These are phyloP conservation scores for Tyrophagus putrescentiae DNA, from an alignment of 1,140 invertebrate genomes.

Conservation along the genomic window DNA sequence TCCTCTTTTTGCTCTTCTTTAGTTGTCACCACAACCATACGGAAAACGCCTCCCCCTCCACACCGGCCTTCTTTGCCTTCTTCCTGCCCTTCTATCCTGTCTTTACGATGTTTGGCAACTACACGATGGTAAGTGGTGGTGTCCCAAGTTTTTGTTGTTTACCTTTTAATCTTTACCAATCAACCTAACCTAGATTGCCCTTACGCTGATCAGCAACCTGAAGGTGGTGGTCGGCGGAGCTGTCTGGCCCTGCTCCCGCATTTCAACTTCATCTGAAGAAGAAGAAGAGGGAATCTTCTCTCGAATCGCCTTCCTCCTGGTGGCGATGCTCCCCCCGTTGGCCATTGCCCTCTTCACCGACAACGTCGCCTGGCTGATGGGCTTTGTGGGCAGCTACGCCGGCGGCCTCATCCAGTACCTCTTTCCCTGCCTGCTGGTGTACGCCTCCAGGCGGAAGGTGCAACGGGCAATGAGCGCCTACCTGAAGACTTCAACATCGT, in stretches of 20 bases:
- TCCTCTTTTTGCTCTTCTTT: not conserved
- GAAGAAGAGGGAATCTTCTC: too few species aligned
- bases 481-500: constrained; percentile 28
- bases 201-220: constrained; percentile 87
- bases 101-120: constrained; percentile 86
- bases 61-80: constrained; percentile 49
- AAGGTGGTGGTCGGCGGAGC: constrained; percentile 49
- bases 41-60: constrained; percentile 13
- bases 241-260: constrained; percentile 30
- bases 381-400: constrained; percentile 76
- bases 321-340: constrained; percentile 70
- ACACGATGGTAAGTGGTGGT: too few species aligned
- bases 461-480: constrained; percentile 25
- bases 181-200: too few species aligned
- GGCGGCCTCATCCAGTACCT: constrained; percentile 88
- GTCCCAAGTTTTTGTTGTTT: too few species aligned
- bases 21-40: constrained; percentile 16
- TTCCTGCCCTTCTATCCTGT: constrained; percentile 89
- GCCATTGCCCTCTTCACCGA: constrained; percentile 65
- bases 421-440: constrained; percentile 72
- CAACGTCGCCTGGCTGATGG: constrained; percentile 49
- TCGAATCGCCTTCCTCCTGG: constrained; percentile 51
- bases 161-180: too few species aligned
- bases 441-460: constrained; percentile 46
- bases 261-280: too few species aligned